Percentiles rank a stretch among this genome's conserved stretches.
Conservation (phyloP, 2,888 invertebrate genomes). For the Macaria liturata region DNA sequence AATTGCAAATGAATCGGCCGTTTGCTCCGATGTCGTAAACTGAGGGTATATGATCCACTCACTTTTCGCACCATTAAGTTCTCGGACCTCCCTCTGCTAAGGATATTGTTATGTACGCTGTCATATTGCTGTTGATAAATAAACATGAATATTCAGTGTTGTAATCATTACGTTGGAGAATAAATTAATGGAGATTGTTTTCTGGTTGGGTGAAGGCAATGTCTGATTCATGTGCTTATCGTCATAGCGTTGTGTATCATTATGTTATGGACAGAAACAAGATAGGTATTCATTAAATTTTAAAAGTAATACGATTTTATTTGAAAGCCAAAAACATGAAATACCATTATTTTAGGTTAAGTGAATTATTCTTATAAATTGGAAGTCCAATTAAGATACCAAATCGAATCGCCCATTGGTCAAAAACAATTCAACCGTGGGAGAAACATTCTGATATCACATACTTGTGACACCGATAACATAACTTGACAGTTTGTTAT, state of each 20-base stretch:
- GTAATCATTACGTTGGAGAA: too few relatives aligned
- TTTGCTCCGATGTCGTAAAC: slow-evolving; percentile 80
- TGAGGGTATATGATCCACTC: slow-evolving; percentile 81
- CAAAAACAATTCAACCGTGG: slow-evolving; percentile 50
- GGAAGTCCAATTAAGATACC: too few relatives aligned
- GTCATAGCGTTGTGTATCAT: too few relatives aligned
- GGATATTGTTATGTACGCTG: slow-evolving; percentile 64
- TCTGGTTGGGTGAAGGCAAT: too few relatives aligned
- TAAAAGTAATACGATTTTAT: too few relatives aligned
- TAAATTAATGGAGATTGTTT: too few relatives aligned
- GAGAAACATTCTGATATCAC: slow-evolving; percentile 56
- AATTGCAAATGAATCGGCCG: slow-evolving; percentile 83
- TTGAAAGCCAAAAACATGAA: too few relatives aligned
- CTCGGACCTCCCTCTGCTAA: slow-evolving; percentile 67
- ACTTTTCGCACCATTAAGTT: slow-evolving; percentile 82
- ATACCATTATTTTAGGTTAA: too few relatives aligned
- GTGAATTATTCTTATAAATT: too few relatives aligned
- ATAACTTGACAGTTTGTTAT: slow-evolving; percentile 69
- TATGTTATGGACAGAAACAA: too few relatives aligned
- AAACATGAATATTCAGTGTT: slow-evolving; percentile 22
- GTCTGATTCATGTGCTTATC: too few relatives aligned
- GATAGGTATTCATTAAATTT: too few relatives aligned
- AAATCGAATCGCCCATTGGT: not conserved
- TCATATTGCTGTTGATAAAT: slow-evolving; percentile 46
- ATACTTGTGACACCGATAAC: slow-evolving; percentile 68